Conservation (phyloP, 2,797 vertebrate genomes). For the Karalla daura region DNA sequence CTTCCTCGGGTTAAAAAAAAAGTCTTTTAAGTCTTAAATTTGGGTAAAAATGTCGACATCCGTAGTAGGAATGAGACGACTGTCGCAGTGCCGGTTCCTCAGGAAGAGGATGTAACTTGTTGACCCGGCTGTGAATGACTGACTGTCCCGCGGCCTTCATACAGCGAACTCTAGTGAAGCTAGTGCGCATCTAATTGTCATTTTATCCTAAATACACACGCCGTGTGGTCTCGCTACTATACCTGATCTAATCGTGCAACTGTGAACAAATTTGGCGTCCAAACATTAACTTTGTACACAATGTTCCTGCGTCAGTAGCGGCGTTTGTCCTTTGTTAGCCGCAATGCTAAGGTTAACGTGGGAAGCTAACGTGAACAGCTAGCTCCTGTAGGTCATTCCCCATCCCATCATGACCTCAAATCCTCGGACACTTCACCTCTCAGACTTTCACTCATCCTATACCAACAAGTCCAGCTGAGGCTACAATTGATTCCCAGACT, state of each 20-base stretch:
- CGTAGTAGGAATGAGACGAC: accelerated
- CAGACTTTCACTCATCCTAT: accelerated
- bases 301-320: slow-evolving; percentile 36
- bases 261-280: accelerated
- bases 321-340: slow-evolving; percentile 81
- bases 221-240: accelerated
- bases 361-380: slow-evolving; percentile 58
- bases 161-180: neutral
- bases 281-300: slow-evolving; percentile 59
- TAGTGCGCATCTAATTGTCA: neutral
- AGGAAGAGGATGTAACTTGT: slow-evolving; percentile 12
- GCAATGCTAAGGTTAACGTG: slow-evolving; percentile 75
- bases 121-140: slow-evolving; percentile 43
- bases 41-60: too few relatives aligned
- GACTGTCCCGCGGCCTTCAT: slow-evolving; percentile 10
- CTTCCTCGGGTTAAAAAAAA: too few relatives aligned
- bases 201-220: accelerated
- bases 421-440: accelerated
- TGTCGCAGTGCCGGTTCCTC: accelerated
- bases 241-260: accelerated
- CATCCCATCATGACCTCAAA: slow-evolving; percentile 67
- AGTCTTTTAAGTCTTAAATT: too few relatives aligned
- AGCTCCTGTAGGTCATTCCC: slow-evolving; percentile 79
- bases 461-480: accelerated
- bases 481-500: accelerated